A percentile compares a stretch with the other conserved stretches of the same genome.
Conservation (phyloP, 2,888 invertebrate genomes). For the Desoria tigrina region DNA sequence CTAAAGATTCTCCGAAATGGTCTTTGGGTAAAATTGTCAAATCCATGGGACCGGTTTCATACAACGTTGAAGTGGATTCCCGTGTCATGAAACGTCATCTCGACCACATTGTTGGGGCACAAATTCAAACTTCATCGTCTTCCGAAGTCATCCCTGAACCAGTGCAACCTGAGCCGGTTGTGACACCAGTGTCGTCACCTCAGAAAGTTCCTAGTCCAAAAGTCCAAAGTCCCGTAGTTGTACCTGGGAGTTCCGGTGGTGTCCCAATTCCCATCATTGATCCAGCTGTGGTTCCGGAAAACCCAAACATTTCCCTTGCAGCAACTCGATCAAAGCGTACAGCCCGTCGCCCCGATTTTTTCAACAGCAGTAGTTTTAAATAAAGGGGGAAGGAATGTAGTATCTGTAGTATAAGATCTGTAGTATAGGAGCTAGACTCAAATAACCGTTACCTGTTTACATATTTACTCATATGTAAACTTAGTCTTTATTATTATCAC, state of each 20-base stretch:
- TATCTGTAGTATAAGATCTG: too few species aligned
- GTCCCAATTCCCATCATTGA: conserved; percentile 6
- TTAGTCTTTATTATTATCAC: too few species aligned
- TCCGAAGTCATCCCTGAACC: too few species aligned
- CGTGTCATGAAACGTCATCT: conserved; percentile 8
- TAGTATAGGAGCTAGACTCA: too few species aligned
- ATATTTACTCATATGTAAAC: too few species aligned
- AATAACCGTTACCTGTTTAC: too few species aligned
- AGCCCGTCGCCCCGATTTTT: neutral
- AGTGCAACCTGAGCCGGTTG: neutral
- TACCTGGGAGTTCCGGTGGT: neutral
- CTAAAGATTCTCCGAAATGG: conserved; percentile 23
- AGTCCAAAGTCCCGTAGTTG: neutral
- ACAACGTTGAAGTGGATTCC: conserved; percentile 9
- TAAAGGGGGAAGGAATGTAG: conserved; percentile 10
- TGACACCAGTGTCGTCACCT: neutral
- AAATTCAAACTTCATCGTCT: too few species aligned
- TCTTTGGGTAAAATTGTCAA: conserved; percentile 13
- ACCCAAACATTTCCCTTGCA: neutral
- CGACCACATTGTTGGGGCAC: conserved; percentile 9
- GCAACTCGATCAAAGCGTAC: neutral
- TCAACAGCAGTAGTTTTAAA: too few species aligned
- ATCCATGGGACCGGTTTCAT: conserved; percentile 17
- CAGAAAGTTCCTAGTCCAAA: neutral
- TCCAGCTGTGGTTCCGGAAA: neutral